Percentiles rank a stretch among this genome's conserved stretches.
phyloP scores from a whole-genome alignment of 2,888 invertebrate genomes.

The Nasonia oneida region DNA sequence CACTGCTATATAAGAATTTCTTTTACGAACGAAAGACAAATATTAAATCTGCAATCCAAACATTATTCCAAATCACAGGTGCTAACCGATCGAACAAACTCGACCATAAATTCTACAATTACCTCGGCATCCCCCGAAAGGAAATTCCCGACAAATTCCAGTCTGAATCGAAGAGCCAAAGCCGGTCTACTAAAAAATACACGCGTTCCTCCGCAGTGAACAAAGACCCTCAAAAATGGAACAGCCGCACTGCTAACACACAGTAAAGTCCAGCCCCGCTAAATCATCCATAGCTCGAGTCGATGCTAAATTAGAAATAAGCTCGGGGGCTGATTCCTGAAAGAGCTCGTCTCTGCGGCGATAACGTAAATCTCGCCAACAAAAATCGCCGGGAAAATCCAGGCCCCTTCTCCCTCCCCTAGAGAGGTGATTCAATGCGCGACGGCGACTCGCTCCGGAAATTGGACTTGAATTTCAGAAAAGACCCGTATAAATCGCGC shows the following conservation, averaged over 20 bases:
- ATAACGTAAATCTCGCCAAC: neutral
- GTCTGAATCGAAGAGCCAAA: too few relatives aligned
- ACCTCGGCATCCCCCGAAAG: too few relatives aligned
- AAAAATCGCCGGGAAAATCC: conserved; percentile 5
- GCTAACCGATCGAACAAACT: neutral
- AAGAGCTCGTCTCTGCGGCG: neutral
- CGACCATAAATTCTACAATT: neutral
- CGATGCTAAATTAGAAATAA: conserved; percentile 24
- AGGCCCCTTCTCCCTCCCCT: neutral
- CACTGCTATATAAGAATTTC: too few relatives aligned
- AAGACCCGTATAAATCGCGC: conserved; percentile 26
- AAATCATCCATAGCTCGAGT: neutral
- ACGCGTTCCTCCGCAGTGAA: too few relatives aligned
- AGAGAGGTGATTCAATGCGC: conserved; percentile 3
- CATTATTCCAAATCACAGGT: neutral
- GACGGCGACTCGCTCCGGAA: conserved; percentile 34
- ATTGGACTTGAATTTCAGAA: conserved; percentile 49
- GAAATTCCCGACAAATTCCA: too few relatives aligned
- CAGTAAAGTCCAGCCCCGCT: neutral
- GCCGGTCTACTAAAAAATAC: too few relatives aligned
- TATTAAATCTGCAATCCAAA: neutral
- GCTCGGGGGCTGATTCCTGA: conserved; percentile 2
- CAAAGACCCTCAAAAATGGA: too few relatives aligned
- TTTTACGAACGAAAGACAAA: neutral
- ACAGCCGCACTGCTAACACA: too few relatives aligned